Conservation (phyloP, 1,140 invertebrate species). For the Maconellicoccus hirsutus region DNA sequence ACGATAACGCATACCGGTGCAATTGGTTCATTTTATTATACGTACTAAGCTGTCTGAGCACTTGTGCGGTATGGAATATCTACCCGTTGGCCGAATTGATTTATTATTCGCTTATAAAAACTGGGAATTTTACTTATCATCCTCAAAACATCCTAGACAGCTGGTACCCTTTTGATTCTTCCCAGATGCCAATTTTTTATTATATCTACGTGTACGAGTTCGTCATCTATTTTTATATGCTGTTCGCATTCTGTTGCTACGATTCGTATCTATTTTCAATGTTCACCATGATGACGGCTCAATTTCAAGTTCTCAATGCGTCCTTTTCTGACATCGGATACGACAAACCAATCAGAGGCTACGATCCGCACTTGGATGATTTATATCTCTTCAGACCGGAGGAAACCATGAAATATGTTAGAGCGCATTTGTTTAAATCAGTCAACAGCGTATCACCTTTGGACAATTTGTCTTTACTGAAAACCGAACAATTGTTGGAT, state of each 20-base stretch:
- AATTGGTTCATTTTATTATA: slow-evolving; percentile 1
- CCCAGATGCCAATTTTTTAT: slow-evolving; percentile 1
- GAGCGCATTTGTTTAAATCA: neutral
- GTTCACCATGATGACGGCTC: slow-evolving; percentile 17
- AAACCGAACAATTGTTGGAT: slow-evolving; percentile 8
- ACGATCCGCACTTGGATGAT: slow-evolving; percentile 15
- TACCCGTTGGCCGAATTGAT: slow-evolving; percentile 15
- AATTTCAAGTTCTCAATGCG: neutral
- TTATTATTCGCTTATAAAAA: neutral
- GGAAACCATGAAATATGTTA: neutral
- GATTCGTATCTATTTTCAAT: slow-evolving; percentile 10
- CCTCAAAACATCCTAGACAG: slow-evolving; percentile 6
- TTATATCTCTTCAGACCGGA: neutral
- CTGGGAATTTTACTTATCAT: neutral
- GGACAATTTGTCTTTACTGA: neutral
- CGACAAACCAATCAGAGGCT: neutral
- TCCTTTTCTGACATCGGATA: slow-evolving; percentile 10
- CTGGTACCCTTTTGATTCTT: slow-evolving; percentile 2
- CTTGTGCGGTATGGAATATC: slow-evolving; percentile 1
- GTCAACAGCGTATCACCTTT: neutral
- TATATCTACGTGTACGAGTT: slow-evolving; percentile 10
- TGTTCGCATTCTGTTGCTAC: slow-evolving; percentile 12
- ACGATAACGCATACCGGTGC: neutral
- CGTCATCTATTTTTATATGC: slow-evolving; percentile 12
- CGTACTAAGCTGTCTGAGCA: neutral